Percentiles rank a stretch among this genome's conserved stretches.
phyloP scores from a whole-genome alignment of 2,113 vertebrate species.

The Ptychochromis oligacanthus region DNA sequence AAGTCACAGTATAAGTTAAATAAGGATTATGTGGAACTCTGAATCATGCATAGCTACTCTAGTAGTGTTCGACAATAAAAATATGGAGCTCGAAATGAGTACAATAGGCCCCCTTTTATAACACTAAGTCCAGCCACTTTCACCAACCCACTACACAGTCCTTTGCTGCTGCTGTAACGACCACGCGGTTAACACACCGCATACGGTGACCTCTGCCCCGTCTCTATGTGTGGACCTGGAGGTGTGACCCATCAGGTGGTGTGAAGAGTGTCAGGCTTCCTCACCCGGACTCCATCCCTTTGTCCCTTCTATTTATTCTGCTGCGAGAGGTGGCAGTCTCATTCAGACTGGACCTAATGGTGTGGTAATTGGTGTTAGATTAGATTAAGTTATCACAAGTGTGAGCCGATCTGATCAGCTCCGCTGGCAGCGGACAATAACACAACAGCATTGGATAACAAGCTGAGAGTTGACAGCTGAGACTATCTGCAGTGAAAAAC shows the following conservation, averaged over 20 bases:
- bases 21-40: not conserved
- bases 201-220: not conserved
- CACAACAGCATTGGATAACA: slow-evolving; percentile 5
- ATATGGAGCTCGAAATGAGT: not conserved
- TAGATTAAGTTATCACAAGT: slow-evolving; percentile 45
- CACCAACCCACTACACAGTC: not conserved
- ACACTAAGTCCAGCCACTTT: not conserved
- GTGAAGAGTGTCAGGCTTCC: slow-evolving; percentile 34
- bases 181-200: not conserved
- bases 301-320: slow-evolving; percentile 7
- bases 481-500: not conserved
- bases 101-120: not conserved
- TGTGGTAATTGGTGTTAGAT: slow-evolving; percentile 46
- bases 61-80: not conserved
- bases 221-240: not conserved
- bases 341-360: slow-evolving; percentile 27
- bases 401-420: slow-evolving; percentile 36
- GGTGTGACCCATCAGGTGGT: slow-evolving; percentile 31
- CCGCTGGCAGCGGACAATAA: slow-evolving; percentile 24
- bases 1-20: too few species aligned
- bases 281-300: slow-evolving; percentile 9
- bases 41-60: not conserved
- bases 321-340: not conserved
- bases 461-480: slow-evolving; percentile 17
- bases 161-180: not conserved